Base-by-base conservation (phyloP, 2,113 vertebrate genomes). In the Salvelinus fontinalis region DNA sequence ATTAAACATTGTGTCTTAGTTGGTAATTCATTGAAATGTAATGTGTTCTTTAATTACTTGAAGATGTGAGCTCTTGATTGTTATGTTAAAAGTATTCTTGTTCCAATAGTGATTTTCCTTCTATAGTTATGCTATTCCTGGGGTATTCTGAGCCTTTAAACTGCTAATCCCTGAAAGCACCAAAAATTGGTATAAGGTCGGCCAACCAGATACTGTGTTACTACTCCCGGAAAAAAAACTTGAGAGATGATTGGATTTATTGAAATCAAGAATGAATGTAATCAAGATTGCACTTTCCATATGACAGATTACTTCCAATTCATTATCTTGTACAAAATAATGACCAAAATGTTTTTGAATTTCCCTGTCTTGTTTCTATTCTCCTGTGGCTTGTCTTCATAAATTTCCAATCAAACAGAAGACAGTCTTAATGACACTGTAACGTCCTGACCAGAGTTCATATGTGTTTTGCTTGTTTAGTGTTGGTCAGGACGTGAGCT, bases 351-450 rank as follows among this genome's bases (percentile, higher is more conserved):
- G 57, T 22, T 71, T 84, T 68, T 62, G 60, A 14, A 71, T 81
- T 22, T 78, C 20, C 29, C 68, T 11, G n/a, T 39, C 57, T 68
- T 78, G 9, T 51, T 81, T 22, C 24, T 66, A 26, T 48, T 69
- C 57, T 49, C 16, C 34, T 75, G 13, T 48, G 66, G 78, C 67
- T 27, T 54, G 62, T 57, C 65, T 75, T 68, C 70, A 57, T 60
- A 71, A 73, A 70, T 5, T 69, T 79, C 65, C 69, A 39, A 48
- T 73, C 68, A 79, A 83, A 81, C 57, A 76, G 67, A 66, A 73
- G 71, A 71, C 74, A 70, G 67, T 34, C 22, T 71, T n/a, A 49
- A 24, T 3, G 66, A 31, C n/a, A n/a, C n/a, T n/a, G n/a, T n/a
- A n/a, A n/a, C n/a, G n/a, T n/a, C n/a, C n/a, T n/a, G n/a, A n/a